Conservation (phyloP, 2,888 invertebrate species). For the Caenorhabditis auriculariae region DNA sequence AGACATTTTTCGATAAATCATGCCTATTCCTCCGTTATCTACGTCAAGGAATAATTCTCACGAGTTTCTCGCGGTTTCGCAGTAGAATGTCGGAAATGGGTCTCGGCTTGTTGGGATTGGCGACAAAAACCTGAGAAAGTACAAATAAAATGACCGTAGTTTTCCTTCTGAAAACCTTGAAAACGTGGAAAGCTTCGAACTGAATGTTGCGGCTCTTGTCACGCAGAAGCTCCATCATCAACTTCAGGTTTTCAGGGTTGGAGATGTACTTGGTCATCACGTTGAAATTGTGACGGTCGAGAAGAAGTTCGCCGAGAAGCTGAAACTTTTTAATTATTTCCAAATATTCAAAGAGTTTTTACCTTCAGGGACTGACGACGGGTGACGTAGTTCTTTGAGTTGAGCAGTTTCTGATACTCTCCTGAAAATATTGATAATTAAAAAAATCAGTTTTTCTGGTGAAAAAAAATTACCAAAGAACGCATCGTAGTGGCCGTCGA, state of each 20-base stretch:
- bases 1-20: neutral
- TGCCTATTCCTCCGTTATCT: neutral
- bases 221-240: slow-evolving; percentile 99
- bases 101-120: slow-evolving; percentile 99
- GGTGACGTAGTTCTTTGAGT: slow-evolving; percentile 99
- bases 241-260: slow-evolving; percentile 95
- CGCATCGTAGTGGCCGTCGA: slow-evolving; percentile 97
- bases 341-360: slow-evolving; percentile 8
- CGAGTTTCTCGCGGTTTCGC: slow-evolving; percentile 74
- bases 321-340: slow-evolving; percentile 36
- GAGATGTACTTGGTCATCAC: slow-evolving; percentile 77
- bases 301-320: slow-evolving; percentile 89
- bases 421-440: slow-evolving; percentile 6
- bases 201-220: slow-evolving; percentile 99
- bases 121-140: slow-evolving; percentile 92
- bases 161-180: slow-evolving; percentile 76
- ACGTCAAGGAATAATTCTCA: slow-evolving; percentile 4
- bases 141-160: neutral
- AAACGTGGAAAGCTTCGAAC: slow-evolving; percentile 99
- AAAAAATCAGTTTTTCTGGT: neutral
- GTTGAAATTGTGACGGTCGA: slow-evolving; percentile 98
- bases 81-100: slow-evolving; percentile 97
- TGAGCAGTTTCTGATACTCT: slow-evolving; percentile 92
- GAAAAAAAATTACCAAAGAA: slow-evolving; percentile 75
- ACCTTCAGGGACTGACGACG: slow-evolving; percentile 93